Evolutionary conservation across 2,797 vertebrate species (phyloP).

Genomic region (Periparus ater): DNA sequence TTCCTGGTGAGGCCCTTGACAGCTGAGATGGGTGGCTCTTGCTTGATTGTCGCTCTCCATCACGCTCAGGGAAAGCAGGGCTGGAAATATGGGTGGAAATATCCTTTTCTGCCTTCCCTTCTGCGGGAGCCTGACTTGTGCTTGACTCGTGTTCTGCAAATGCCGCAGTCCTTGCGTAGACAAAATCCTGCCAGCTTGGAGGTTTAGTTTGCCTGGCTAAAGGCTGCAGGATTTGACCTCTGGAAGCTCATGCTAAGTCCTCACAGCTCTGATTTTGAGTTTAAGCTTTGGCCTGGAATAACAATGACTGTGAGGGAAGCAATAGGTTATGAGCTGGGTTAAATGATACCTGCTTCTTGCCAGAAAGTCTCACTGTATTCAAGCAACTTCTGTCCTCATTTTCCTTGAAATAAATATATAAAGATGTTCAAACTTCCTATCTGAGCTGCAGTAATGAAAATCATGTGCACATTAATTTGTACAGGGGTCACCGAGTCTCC

Average conservation of each 20-base stretch:
- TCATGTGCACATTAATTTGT: slow-evolving; percentile 65
- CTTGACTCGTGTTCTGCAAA: background rate
- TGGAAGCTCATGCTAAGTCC: slow-evolving; percentile 56
- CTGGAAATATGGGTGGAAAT: background rate
- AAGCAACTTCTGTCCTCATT: slow-evolving; percentile 40
- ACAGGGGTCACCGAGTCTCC: slow-evolving; percentile 57
- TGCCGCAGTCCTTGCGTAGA: background rate
- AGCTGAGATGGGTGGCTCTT: rapidly evolving
- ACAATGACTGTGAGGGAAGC: slow-evolving; percentile 66
- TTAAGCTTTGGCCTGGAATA: slow-evolving; percentile 76
- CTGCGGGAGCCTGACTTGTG: background rate
- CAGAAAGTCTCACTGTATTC: slow-evolving; percentile 30
- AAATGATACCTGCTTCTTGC: slow-evolving; percentile 52
- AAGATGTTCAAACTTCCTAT: slow-evolving; percentile 49
- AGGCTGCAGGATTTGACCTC: slow-evolving; percentile 45
- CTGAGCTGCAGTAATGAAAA: slow-evolving; percentile 64
- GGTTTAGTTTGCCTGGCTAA: slow-evolving; percentile 21
- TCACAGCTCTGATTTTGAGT: slow-evolving; percentile 71
- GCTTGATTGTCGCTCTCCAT: background rate
- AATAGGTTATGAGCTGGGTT: slow-evolving; percentile 64
- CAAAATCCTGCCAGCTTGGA: background rate
- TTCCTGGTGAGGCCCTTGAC: background rate
- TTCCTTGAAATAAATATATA: slow-evolving; percentile 60
- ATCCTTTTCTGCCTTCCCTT: background rate
- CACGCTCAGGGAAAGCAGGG: background rate